Base-by-base conservation (phyloP, 1,140 invertebrate genomes). In the Harpegnathos saltator region DNA sequence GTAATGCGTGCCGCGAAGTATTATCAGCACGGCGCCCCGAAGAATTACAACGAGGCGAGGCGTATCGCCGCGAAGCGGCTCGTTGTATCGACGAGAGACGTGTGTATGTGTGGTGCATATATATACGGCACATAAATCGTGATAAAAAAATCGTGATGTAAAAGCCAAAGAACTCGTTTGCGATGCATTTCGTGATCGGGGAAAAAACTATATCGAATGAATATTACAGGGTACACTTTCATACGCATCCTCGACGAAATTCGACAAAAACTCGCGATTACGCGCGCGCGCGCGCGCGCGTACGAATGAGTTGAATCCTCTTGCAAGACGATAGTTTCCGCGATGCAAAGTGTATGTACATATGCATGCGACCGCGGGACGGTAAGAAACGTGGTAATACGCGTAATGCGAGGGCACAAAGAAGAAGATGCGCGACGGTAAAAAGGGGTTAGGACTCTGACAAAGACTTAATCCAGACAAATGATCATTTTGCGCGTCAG, bases 391-490 rank as follows among this genome's bases (percentile, higher is more conserved):
- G n/a, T n/a, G 50, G 59, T 73, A 78, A 83, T 75, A 65, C 33
- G n/a, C 59, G 29, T 83, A 75, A 83, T 83, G 72, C 59, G 19
- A 15, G 56, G 19, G n/a, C 12, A 17, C 1, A n/a, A n/a, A n/a
- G 59, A 63, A 81, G 74, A 63, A 50, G 24, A 3, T 17, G 17
- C 22, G 50, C 56, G 61, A 29, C 38, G 33, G n/a, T 80, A 44
- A 69, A 58, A 62, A 83, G 52, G 65, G 59, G 65, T 68, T 78
- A 5, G 48, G 14, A 75, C 66, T 83, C 63, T 33, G 1, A 11
- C 0, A 44, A 65, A 58, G 71, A 83, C 85, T 86, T 90, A 89
- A 89, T 90, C 89, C 85, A 89, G 89, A 90, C 88, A 89, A 90
- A 90, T 89, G 89, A 89, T 89, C 73, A 68, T 50, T 52, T 26